Evolutionary conservation across 2,797 vertebrate species (phyloP).

Genomic region (Petrocephalus schoutedeni): DNA sequence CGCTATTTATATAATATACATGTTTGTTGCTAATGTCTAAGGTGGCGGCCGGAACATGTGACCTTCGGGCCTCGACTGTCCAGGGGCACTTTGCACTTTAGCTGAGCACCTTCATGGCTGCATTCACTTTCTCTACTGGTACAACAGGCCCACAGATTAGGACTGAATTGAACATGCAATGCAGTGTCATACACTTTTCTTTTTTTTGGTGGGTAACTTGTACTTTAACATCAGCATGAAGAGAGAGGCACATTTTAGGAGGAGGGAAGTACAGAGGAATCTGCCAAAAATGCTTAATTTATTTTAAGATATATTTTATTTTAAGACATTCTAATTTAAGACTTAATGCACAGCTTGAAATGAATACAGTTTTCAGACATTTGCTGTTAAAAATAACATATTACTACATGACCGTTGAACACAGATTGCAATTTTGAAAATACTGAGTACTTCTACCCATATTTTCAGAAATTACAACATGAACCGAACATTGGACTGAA

Average conservation of each 20-base stretch:
- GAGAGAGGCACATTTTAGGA: slow-evolving; percentile 23
- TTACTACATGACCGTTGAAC: no score
- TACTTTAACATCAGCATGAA: slow-evolving; percentile 22
- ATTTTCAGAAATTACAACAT: neutral
- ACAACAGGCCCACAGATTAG: neutral
- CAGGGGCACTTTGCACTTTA: neutral
- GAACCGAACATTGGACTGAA: neutral
- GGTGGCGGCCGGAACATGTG: neutral
- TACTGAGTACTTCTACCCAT: neutral
- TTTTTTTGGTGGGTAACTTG: neutral
- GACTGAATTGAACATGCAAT: neutral
- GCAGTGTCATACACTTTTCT: neutral
- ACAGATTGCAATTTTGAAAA: neutral
- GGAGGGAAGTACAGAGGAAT: slow-evolving; percentile 29
- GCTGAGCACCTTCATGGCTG: neutral
- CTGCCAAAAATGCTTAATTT: slow-evolving; percentile 56
- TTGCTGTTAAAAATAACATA: neutral
- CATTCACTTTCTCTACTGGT: neutral
- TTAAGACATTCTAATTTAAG: slow-evolving; percentile 49
- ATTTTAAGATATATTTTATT: slow-evolving; percentile 24
- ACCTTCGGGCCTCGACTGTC: neutral
- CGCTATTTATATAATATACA: slow-evolving; percentile 24
- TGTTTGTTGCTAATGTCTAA: neutral
- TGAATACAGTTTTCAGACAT: slow-evolving; percentile 21
- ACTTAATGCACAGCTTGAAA: slow-evolving; percentile 53